A percentile compares a stretch with the other conserved stretches of the same genome.
Conservation (phyloP, 2,113 vertebrate genomes). For the Ciconia boyciana region DNA sequence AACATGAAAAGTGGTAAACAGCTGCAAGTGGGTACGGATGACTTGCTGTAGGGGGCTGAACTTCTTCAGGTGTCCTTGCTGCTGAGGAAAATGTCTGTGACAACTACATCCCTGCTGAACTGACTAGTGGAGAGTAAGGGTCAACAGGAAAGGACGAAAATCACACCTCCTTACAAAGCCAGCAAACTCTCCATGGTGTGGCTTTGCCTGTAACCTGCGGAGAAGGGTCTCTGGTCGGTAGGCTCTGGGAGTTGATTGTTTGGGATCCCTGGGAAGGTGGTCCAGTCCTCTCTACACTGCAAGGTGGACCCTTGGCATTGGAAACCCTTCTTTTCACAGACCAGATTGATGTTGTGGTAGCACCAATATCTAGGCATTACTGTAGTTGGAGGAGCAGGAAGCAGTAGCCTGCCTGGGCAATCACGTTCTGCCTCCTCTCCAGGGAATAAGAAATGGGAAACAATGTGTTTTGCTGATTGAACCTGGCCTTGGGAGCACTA, state of each 20-base stretch:
- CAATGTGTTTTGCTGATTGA: not conserved
- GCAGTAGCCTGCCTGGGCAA: not conserved
- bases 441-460: not conserved
- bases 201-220: not conserved
- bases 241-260: not conserved
- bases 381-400: not conserved
- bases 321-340: not conserved
- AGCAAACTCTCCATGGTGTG: not conserved
- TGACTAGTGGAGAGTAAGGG: not conserved
- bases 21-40: rapidly evolving
- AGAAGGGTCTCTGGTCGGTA: not conserved
- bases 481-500: not conserved
- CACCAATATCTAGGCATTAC: rapidly evolving
- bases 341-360: not conserved
- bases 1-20: not conserved
- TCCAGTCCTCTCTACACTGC: not conserved
- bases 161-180: not conserved
- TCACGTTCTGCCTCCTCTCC: not conserved
- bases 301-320: not conserved
- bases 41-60: not conserved
- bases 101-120: not conserved
- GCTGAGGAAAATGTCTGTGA: not conserved
- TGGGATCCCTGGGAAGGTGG: not conserved
- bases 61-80: not conserved
- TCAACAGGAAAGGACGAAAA: not conserved